Conservation (phyloP, 2,888 invertebrate species). For the Ceratothoa steindachneri region DNA sequence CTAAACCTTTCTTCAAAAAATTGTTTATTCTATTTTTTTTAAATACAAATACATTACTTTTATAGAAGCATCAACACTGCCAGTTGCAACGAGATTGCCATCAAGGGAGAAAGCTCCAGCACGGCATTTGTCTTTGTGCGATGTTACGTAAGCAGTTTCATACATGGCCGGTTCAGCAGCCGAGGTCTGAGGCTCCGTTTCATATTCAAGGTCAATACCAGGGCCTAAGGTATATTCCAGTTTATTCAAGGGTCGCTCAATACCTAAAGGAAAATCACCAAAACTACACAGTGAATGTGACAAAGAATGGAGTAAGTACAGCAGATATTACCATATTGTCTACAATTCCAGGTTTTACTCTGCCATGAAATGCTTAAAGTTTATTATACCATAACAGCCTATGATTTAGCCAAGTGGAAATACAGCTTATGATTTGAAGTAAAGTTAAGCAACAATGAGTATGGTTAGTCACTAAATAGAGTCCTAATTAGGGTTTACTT, state of each 20-base stretch:
- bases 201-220: constrained; percentile 88
- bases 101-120: constrained; percentile 93
- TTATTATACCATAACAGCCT: too few species aligned
- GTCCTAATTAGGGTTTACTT: too few species aligned
- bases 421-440: too few species aligned
- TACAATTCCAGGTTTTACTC: too few species aligned
- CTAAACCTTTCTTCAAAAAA: too few species aligned
- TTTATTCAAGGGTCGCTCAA: constrained; percentile 54
- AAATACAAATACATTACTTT: constrained; percentile 62
- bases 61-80: constrained; percentile 96
- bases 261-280: constrained; percentile 57
- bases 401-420: too few species aligned
- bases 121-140: constrained; percentile 77
- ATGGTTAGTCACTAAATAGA: too few species aligned
- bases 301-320: too few species aligned
- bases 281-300: background rate
- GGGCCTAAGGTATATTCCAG: constrained; percentile 53
- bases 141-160: constrained; percentile 97
- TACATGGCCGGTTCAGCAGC: constrained; percentile 96
- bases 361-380: too few species aligned
- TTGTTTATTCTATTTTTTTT: too few species aligned
- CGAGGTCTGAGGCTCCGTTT: constrained; percentile 85
- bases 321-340: too few species aligned
- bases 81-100: constrained; percentile 94
- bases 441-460: too few species aligned